A percentile compares a stretch with the other conserved stretches of the same genome.
Conservation (phyloP, 1,140 invertebrate species). For the Diachasmimorpha longicaudata region DNA sequence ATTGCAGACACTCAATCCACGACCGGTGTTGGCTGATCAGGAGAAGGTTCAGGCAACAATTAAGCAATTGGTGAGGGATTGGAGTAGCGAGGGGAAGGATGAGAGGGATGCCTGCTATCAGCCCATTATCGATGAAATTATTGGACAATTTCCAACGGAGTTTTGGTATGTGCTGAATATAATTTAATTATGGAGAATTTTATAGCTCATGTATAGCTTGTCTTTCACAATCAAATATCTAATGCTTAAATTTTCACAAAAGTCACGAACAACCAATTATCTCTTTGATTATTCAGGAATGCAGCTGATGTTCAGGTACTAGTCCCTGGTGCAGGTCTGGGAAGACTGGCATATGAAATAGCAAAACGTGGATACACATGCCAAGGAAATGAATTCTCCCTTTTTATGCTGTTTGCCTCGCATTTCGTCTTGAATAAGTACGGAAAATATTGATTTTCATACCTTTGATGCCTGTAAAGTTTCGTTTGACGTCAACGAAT, state of each 20-base stretch:
- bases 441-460: background rate
- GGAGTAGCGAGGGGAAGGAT: conserved; percentile 82
- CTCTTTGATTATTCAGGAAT: conserved; percentile 50
- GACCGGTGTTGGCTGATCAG: conserved; percentile 67
- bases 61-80: conserved; percentile 95
- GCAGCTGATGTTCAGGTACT: conserved; percentile 73
- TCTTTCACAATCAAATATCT: background rate
- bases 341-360: conserved; percentile 92
- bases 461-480: background rate
- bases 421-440: conserved; percentile 94
- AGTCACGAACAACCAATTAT: no score
- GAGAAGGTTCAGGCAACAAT: conserved; percentile 91
- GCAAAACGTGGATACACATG: conserved; percentile 87
- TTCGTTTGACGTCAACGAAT: background rate
- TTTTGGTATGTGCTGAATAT: conserved; percentile 48
- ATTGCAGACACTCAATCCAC: conserved; percentile 51
- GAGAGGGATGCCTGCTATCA: conserved; percentile 90
- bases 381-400: conserved; percentile 97
- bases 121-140: conserved; percentile 88
- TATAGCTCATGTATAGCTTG: no score
- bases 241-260: background rate
- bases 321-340: conserved; percentile 94
- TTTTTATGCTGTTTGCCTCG: conserved; percentile 97
- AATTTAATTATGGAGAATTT: no score
- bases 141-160: conserved; percentile 73